Percentiles rank a stretch among this genome's conserved stretches.
Evolutionary conservation across 2,113 vertebrate species (phyloP).

Genomic region (Oreochromis spilurus): DNA sequence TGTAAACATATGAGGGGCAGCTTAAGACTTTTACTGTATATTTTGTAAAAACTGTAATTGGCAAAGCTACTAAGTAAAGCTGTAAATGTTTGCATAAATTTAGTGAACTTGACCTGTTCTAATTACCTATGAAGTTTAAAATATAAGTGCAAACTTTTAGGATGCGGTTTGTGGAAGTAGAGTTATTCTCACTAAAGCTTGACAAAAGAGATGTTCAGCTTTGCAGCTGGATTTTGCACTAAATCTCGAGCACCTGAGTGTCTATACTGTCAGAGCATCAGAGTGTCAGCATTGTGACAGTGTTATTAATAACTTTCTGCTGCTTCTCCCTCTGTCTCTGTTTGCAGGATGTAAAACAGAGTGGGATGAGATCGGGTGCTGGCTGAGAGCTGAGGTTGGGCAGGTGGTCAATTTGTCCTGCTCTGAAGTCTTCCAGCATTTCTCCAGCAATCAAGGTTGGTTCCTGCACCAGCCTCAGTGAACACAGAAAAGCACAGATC

Average conservation of each 20-base stretch:
- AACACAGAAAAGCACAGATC: neutral
- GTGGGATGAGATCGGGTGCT: constrained; percentile 76
- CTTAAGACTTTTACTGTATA: neutral
- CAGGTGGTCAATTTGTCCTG: constrained; percentile 74
- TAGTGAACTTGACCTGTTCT: neutral
- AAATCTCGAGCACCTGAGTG: neutral
- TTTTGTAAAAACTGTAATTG: neutral
- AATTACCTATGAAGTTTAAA: neutral
- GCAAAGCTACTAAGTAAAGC: neutral
- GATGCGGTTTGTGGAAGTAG: neutral
- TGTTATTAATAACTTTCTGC: neutral
- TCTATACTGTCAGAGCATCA: neutral
- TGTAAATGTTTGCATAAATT: neutral
- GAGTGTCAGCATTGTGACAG: neutral
- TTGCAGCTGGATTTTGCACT: neutral
- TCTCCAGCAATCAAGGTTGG: constrained; percentile 72
- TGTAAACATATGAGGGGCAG: neutral
- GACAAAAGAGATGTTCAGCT: neutral
- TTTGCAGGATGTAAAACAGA: constrained; percentile 67
- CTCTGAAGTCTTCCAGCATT: constrained; percentile 69
- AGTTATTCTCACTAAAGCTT: neutral
- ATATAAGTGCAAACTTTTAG: neutral
- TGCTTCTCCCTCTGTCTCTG: neutral
- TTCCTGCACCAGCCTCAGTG: neutral
- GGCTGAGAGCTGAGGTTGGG: constrained; percentile 64